A percentile compares a stretch with the other conserved stretches of the same genome.
Conservation (phyloP, 2,113 vertebrate species). For the Gorsachius goisagi region DNA sequence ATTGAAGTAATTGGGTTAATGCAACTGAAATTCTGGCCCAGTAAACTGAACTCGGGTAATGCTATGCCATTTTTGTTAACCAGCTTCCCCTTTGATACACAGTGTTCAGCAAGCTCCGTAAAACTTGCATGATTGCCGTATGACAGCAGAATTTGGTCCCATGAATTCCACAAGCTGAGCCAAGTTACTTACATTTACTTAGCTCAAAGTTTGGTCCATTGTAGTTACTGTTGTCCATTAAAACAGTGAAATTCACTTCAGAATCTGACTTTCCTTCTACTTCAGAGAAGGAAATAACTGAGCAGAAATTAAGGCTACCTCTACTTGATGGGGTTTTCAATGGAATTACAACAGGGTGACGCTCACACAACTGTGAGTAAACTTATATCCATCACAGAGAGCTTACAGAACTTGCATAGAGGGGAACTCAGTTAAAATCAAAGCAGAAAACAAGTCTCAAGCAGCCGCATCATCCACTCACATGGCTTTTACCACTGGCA, state of each 20-base stretch:
- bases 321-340: not conserved
- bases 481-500: not conserved
- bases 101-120: not conserved
- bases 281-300: not conserved
- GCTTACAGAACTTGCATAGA: not conserved
- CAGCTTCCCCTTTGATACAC: not conserved
- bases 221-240: not conserved
- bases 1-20: not conserved
- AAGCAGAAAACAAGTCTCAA: not conserved
- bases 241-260: not conserved
- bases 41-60: not conserved
- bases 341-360: not conserved
- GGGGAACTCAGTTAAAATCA: not conserved
- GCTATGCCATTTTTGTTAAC: not conserved
- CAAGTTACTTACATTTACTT: not conserved
- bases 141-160: not conserved
- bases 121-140: not conserved
- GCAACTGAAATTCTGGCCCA: not conserved
- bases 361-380: not conserved
- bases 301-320: not conserved
- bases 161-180: not conserved
- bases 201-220: constrained; percentile 1
- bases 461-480: not conserved
- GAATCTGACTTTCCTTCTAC: not conserved
- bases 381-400: not conserved